Evolutionary conservation across 2,113 vertebrate genomes (phyloP).

Genomic region (Diadophis punctatus): DNA sequence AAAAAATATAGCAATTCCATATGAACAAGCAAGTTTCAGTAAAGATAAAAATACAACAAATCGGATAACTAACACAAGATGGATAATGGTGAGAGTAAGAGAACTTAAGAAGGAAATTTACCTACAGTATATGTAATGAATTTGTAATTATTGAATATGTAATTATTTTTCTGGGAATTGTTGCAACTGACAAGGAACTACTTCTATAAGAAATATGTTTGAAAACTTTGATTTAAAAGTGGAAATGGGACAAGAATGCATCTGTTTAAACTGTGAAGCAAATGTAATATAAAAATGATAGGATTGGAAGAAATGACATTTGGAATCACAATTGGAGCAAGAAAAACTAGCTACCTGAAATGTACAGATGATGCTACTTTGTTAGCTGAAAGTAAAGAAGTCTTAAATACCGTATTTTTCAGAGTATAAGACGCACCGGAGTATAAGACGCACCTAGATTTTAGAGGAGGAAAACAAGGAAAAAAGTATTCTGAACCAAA

Average conservation of each 20-base stretch:
- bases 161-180: background rate
- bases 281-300: background rate
- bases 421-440: too few relatives aligned
- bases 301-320: background rate
- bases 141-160: background rate
- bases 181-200: background rate
- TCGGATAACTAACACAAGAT: background rate
- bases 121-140: background rate
- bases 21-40: background rate
- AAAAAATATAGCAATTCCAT: background rate
- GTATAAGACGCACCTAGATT: too few relatives aligned
- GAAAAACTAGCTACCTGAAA: background rate
- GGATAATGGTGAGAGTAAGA: background rate
- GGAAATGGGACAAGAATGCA: background rate
- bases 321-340: background rate
- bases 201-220: background rate
- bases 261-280: background rate
- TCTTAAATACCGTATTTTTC: background rate
- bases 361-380: background rate
- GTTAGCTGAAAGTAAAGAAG: background rate
- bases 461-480: too few relatives aligned
- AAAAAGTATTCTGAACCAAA: too few relatives aligned
- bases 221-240: background rate
- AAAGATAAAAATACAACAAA: background rate
- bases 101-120: background rate